A percentile compares a stretch with the other conserved stretches of the same genome.
Evolutionary conservation across 1,140 invertebrate species (phyloP).

Genomic region (Steinernema feltiae): DNA sequence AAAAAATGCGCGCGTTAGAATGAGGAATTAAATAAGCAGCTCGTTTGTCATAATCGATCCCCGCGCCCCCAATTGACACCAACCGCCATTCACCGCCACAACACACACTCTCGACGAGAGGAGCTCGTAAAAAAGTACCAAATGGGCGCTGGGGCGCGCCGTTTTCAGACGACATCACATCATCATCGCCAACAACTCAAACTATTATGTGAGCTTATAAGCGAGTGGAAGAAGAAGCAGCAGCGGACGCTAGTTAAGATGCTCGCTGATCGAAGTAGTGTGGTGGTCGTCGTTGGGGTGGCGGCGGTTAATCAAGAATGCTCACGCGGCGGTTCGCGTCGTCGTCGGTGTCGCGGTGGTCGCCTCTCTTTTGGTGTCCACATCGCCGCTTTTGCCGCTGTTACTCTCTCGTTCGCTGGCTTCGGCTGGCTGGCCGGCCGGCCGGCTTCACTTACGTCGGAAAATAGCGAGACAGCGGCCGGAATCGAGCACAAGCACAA

Average conservation of each 20-base stretch:
- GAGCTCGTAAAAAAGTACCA: no score
- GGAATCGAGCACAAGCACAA: background rate
- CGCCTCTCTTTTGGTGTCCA: background rate
- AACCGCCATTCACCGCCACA: background rate
- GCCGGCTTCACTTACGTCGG: no score
- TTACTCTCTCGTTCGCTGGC: background rate
- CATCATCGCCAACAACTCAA: no score
- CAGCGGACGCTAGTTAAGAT: no score
- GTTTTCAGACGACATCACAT: no score
- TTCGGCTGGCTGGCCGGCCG: background rate
- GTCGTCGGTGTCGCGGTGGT: background rate
- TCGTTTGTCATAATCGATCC: constrained; percentile 7
- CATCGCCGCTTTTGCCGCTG: background rate
- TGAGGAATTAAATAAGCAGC: background rate
- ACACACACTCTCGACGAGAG: no score
- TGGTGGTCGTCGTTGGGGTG: no score
- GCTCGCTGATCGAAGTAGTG: no score
- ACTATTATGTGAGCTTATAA: no score
- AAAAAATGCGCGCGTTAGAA: no score
- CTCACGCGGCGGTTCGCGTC: background rate
- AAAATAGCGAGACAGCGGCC: background rate
- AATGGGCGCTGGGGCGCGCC: no score
- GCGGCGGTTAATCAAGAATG: constrained; percentile 1
- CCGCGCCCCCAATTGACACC: background rate
- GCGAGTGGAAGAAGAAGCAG: no score